Evolutionary conservation across 2,113 vertebrate genomes (phyloP).

Genomic region (Martes martes): DNA sequence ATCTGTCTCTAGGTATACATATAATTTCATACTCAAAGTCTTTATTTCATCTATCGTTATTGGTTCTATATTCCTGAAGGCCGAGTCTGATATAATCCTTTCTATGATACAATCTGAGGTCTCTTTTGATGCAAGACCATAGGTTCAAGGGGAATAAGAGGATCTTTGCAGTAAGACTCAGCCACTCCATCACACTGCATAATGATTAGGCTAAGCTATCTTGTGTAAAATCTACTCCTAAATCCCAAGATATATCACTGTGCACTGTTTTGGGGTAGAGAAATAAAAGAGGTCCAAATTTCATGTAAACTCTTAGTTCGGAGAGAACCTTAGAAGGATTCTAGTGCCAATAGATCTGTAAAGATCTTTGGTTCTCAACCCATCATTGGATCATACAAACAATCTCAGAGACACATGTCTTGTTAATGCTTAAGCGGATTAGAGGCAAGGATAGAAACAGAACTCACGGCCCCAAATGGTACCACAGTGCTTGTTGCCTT

Average conservation of each 20-base stretch:
- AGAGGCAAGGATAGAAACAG: background rate
- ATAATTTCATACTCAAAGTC: background rate
- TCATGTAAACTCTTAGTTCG: background rate
- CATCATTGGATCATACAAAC: background rate
- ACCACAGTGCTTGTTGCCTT: background rate
- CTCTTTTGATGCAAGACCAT: background rate
- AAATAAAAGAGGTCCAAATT: background rate
- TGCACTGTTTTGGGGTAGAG: background rate
- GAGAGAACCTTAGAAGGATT: background rate
- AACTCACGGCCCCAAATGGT: background rate
- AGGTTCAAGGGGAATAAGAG: background rate
- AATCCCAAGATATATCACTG: background rate
- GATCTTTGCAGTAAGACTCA: background rate
- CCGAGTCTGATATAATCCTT: background rate
- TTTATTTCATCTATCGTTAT: background rate
- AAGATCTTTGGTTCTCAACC: background rate
- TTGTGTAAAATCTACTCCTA: conserved; percentile 2
- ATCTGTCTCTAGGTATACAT: background rate
- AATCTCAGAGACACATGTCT: background rate
- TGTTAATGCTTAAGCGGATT: background rate
- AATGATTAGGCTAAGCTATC: background rate
- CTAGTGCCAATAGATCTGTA: background rate
- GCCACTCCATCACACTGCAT: background rate
- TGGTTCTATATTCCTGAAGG: background rate
- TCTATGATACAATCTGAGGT: background rate